Conservation (phyloP, 2,797 vertebrate species). For the Caiman crocodilus region DNA sequence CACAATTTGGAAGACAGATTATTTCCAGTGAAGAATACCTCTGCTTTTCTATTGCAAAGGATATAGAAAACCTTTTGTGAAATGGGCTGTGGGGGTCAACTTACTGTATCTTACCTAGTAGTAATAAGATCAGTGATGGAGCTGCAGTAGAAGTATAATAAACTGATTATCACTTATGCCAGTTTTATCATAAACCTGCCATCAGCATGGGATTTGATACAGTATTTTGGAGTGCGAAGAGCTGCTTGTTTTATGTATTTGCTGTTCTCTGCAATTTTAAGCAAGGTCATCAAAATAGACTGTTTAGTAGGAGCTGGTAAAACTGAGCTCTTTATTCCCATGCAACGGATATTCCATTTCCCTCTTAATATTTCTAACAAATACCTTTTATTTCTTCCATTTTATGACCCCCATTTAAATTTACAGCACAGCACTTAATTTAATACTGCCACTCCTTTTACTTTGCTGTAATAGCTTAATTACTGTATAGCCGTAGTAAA, state of each 20-base stretch:
- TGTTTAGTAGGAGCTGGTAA: not conserved
- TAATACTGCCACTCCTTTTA: constrained; percentile 67
- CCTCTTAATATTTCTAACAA: constrained; percentile 24
- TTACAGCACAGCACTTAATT: constrained; percentile 75
- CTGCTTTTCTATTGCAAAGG: not conserved
- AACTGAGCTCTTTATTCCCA: constrained; percentile 1
- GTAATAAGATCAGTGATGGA: constrained; percentile 24
- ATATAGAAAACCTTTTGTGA: not conserved
- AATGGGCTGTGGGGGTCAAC: not conserved
- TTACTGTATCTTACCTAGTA: not conserved
- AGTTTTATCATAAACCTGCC: not conserved
- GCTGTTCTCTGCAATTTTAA: constrained; percentile 9
- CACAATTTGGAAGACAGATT: not conserved
- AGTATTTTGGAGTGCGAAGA: not conserved
- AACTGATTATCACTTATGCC: not conserved
- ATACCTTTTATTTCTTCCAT: constrained; percentile 53
- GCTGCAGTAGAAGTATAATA: not conserved
- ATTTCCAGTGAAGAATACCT: not conserved
- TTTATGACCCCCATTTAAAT: constrained; percentile 71
- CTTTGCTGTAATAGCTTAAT: constrained; percentile 76
- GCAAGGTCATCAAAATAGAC: not conserved
- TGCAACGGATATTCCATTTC: constrained; percentile 12
- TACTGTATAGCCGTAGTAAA: constrained; percentile 72
- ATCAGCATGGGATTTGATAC: not conserved
- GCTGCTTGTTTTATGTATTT: not conserved